Base-by-base conservation (phyloP, 1,140 invertebrate genomes). In the Bombus fervidus region DNA sequence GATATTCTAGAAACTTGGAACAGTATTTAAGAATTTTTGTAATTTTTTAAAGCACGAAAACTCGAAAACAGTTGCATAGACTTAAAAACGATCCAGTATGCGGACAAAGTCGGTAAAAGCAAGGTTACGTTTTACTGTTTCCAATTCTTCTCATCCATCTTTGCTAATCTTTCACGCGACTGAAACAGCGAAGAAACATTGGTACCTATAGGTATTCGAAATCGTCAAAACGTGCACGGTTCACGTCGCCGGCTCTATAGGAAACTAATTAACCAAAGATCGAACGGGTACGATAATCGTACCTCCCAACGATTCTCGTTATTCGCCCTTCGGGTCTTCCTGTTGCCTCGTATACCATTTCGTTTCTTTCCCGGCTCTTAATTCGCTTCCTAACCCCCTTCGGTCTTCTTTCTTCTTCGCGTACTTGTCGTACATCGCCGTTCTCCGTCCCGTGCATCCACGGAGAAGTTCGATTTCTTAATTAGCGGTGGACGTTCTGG, bases 401-500 rank as follows among this genome's bases (percentile, higher is more conserved):
- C 62, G n/a, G 13, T 64, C 62, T 64, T 59, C 25, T 6, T 59
- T 28, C 57, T 59, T 59, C 57, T 10, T 59, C 25, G 57, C 4
- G 34, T 12, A 39, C 66, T 25, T 15, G 12, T 41, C 69, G n/a
- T 31, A 72, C 5, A 18, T 31, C 41, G 8, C 25, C 59, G 18
- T 62, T 10, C 25, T n/a, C 1, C 28, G 53, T 34, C 53, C n/a
- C 47, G 34, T n/a, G 34, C 28, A 18, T 15, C 25, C 53, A 28
- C 0, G 25, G 13, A 34, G 75, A 77, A 62, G 69, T 62, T 87
- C 83, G 89, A 89, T 85, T 88, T 87, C 81, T 90, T 90, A 91
- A 91, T 91, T 91, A 91, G 78, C 84, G 53, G 37, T 34, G 81
- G 62, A 87, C 89, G 82, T 89, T 85, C 79, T 85, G 75, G 83